These are phyloP conservation scores for Abrostola tripartita DNA, from an alignment of 2,888 invertebrate genomes.

Conservation along the genomic window DNA sequence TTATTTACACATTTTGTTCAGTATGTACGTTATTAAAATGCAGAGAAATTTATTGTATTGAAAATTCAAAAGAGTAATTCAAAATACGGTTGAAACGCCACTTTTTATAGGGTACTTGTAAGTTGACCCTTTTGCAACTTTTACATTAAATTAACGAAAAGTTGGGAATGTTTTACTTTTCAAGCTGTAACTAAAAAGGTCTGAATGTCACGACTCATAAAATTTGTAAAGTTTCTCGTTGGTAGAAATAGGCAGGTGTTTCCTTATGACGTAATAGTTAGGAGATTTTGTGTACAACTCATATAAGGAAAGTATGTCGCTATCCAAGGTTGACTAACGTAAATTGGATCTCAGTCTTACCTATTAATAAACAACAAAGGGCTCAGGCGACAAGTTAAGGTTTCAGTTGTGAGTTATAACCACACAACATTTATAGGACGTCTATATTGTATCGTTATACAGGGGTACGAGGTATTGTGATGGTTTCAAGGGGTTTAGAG, in stretches of 20 bases:
- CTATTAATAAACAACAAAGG: constrained; percentile 61
- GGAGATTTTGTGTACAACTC: constrained; percentile 29
- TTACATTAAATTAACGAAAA: constrained; percentile 11
- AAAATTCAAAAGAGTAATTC: constrained; percentile 19
- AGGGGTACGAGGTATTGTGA: constrained; percentile 13
- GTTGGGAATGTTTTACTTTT: constrained; percentile 4
- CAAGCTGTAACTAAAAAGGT: constrained; percentile 1
- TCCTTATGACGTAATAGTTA: constrained; percentile 13
- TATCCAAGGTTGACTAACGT: constrained; percentile 52
- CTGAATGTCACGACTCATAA: constrained; percentile 2
- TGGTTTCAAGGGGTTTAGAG: constrained; percentile 1
- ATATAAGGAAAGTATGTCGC: constrained; percentile 32
- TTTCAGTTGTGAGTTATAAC: constrained; percentile 46
- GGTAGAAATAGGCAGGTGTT: not conserved
- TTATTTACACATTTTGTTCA: too few relatives aligned
- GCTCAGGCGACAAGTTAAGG: constrained; percentile 55
- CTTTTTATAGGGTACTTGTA: constrained; percentile 5
- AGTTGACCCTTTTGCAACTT: constrained; percentile 18
- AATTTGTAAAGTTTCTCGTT: not conserved
- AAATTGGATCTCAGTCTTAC: constrained; percentile 66
- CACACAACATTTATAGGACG: constrained; percentile 27
- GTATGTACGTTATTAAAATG: too few relatives aligned
- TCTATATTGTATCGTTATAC: constrained; percentile 26
- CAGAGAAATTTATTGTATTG: too few relatives aligned
- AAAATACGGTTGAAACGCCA: constrained; percentile 3